A percentile compares a stretch with the other conserved stretches of the same genome.
These are phyloP conservation scores for Mystacornis crossleyi DNA, from an alignment of 2,113 vertebrate genomes.

Conservation along the genomic window DNA sequence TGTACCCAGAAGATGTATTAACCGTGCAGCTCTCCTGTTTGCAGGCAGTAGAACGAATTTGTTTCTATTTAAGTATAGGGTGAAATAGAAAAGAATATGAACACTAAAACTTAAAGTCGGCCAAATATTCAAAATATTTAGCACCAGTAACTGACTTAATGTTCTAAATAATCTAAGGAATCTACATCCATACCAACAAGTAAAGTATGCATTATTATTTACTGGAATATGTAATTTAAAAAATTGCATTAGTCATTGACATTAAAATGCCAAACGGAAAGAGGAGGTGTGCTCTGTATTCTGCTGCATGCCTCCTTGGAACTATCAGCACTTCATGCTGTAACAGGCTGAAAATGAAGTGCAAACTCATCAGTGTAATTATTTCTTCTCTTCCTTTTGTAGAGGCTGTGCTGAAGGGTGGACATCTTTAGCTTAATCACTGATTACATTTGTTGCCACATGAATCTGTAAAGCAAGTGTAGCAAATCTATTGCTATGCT, in stretches of 20 bases:
- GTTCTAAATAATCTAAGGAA: not conserved
- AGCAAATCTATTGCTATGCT: constrained; percentile 33
- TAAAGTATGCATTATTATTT: not conserved
- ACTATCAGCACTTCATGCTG: not conserved
- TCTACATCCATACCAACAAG: not conserved
- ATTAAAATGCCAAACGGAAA: not conserved
- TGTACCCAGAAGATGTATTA: constrained; percentile 35
- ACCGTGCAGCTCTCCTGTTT: not conserved
- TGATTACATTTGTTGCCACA: not conserved
- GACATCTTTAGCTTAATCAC: constrained; percentile 24
- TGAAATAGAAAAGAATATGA: not conserved
- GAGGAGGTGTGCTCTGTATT: not conserved
- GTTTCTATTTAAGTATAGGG: not conserved
- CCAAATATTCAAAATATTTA: not conserved
- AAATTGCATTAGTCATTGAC: not conserved
- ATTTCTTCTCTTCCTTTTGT: constrained; percentile 21
- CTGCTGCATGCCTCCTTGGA: not conserved
- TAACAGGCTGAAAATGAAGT: constrained; percentile 56
- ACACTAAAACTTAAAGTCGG: not conserved
- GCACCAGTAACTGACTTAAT: not conserved
- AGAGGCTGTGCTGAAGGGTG: not conserved
- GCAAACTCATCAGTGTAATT: constrained; percentile 39
- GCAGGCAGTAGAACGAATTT: not conserved
- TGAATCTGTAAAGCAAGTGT: constrained; percentile 21
- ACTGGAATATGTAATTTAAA: not conserved